Evolutionary conservation across 2,797 vertebrate species (phyloP), one percentile per base, ranked within the genome.

Genomic region (Lacerta viridis): DNA sequence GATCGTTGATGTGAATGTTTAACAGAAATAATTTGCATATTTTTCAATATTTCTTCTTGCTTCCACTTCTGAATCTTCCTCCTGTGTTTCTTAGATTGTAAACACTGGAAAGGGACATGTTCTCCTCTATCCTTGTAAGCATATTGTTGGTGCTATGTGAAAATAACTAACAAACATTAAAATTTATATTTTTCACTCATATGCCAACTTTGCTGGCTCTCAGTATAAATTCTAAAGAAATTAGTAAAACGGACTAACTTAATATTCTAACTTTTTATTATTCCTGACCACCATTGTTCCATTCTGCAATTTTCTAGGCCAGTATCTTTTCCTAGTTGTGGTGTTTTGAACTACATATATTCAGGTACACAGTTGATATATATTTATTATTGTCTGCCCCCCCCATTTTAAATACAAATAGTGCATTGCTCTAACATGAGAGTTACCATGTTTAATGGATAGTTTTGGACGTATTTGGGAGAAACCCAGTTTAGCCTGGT

Each of bases 131-230:
- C n/a, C 29, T 79, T 20, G 10, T 46, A 71, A 13, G 5, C n/a
- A 71, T 23, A 8, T 80, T 61, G 20, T 69, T 46, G 5, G 36
- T 83, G 15, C 18, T 71, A 15, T 71, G 29, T 2, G 7, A 20
- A 46, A 66, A n/a, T 23, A 15, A 71, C 8, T 83, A 69, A 69
- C 7, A 29, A n/a, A 7, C 15, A 55, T 23, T 81, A 61, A 25
- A 72, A 23, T 20, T 41, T 81, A 74, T 23, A 74, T 61, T n/a
- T 85, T 85, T 85, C 17, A 85, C 4, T 85, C 36, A 64, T 80
- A 72, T 41, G 29, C 27, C 39, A 3, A 23, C 1, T 81, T 74
- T 33, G 20, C n/a, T 55, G 2, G 68, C 7, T 64, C 59, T 68
- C 3, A 46, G 64, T n/a, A 68, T 41, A 69, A 43, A 41, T 68